Percentiles rank a stretch among this genome's conserved stretches.
Evolutionary conservation across 2,113 vertebrate genomes (phyloP).

Genomic region (Ovibos moschatus): DNA sequence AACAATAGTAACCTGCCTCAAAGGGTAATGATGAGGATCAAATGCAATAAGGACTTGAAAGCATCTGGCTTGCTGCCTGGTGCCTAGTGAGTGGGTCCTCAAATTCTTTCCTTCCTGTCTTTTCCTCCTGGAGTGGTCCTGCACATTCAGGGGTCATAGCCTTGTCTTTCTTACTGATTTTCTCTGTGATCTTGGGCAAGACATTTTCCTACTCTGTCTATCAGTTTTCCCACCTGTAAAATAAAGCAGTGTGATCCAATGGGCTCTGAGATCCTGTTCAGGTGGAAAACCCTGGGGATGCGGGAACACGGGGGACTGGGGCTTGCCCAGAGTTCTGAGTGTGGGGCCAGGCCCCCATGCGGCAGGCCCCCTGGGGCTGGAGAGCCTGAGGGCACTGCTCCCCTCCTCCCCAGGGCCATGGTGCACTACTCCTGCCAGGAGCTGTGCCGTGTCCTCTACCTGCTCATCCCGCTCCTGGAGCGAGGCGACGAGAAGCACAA

Average conservation of each 20-base stretch:
- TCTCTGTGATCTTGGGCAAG: not conserved
- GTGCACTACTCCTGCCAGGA: slow-evolving; percentile 66
- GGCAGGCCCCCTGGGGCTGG: not conserved
- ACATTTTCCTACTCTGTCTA: not conserved
- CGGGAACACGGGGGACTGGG: not conserved
- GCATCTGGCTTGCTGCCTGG: not conserved
- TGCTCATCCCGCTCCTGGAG: slow-evolving; percentile 74
- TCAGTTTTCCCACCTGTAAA: not conserved
- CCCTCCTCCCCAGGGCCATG: slow-evolving; percentile 57
- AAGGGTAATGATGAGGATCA: not conserved
- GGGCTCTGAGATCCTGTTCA: not conserved
- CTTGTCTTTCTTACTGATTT: not conserved
- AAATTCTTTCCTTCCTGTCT: not conserved
- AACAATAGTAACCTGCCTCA: no score
- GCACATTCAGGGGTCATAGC: not conserved
- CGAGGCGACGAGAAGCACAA: slow-evolving; percentile 71
- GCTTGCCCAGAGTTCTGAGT: not conserved
- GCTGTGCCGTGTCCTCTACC: slow-evolving; percentile 71
- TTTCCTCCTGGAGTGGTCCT: not conserved
- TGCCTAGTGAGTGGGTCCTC: accelerated
- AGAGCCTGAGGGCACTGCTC: not conserved
- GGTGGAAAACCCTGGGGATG: not conserved
- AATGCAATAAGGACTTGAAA: accelerated
- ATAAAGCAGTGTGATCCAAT: not conserved
- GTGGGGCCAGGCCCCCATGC: no score